These are phyloP conservation scores for Hiodon alosoides DNA, from an alignment of 2,113 vertebrate genomes.

Conservation along the genomic window DNA sequence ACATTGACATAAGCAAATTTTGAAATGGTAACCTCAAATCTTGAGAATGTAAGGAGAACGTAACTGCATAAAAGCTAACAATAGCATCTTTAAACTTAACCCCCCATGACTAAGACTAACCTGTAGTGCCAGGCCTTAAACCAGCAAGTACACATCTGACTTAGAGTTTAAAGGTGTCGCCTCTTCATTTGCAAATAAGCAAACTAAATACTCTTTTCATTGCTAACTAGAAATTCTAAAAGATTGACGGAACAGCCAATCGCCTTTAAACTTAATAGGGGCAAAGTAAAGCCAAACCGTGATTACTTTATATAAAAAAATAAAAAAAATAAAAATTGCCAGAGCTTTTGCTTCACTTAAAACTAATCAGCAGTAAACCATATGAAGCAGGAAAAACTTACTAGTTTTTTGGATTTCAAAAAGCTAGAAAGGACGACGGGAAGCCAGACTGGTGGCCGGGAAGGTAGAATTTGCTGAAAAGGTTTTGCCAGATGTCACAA, in stretches of 20 bases:
- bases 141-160: neutral
- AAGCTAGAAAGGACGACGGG: slow-evolving; percentile 99
- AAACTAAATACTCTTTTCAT: neutral
- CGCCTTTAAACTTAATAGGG: slow-evolving; percentile 40
- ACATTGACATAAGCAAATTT: too few species aligned
- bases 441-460: slow-evolving; percentile 98
- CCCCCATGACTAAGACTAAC: too few species aligned
- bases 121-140: neutral
- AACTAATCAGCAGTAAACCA: slow-evolving; percentile 99
- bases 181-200: neutral
- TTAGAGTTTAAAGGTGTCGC: neutral
- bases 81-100: too few species aligned
- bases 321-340: slow-evolving; percentile 71
- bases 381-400: slow-evolving; percentile 99
- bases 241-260: slow-evolving; percentile 34
- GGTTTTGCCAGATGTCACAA: slow-evolving; percentile 99
- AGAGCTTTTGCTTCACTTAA: slow-evolving; percentile 97
- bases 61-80: too few species aligned
- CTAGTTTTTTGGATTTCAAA: slow-evolving; percentile 99
- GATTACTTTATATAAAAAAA: slow-evolving; percentile 72
- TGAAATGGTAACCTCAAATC: too few species aligned
- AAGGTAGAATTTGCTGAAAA: slow-evolving; percentile 99
- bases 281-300: slow-evolving; percentile 72
- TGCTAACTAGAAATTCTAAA: slow-evolving; percentile 23
- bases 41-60: too few species aligned